Evolutionary conservation across 2,113 vertebrate genomes (phyloP).

Genomic region (Datnioides undecimradiatus): DNA sequence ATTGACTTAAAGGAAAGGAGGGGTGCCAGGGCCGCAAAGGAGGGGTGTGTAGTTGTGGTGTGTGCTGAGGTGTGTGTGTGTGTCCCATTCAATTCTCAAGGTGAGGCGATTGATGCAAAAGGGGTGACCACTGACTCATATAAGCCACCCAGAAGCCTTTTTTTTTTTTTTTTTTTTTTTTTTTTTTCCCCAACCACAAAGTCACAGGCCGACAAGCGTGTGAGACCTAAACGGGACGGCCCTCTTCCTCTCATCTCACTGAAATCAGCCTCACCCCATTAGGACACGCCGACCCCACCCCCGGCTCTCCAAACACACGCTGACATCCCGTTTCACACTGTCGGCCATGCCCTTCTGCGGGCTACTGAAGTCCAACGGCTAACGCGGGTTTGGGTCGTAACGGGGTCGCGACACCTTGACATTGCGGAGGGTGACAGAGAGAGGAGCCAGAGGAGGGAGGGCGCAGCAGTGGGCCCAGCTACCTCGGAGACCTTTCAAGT

Average conservation of each 20-base stretch:
- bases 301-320: slow-evolving; percentile 51
- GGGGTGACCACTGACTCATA: slow-evolving; percentile 73
- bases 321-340: slow-evolving; percentile 68
- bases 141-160: slow-evolving; percentile 74
- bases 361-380: slow-evolving; percentile 51
- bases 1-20: slow-evolving; percentile 81
- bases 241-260: slow-evolving; percentile 78
- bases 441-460: slow-evolving; percentile 77
- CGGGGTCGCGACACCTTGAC: slow-evolving; percentile 79
- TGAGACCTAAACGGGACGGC: slow-evolving; percentile 68
- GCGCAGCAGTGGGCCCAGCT: slow-evolving; percentile 47
- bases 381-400: slow-evolving; percentile 65
- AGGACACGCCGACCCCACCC: slow-evolving; percentile 57
- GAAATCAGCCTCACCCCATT: slow-evolving; percentile 79
- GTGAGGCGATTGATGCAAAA: slow-evolving; percentile 77
- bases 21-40: slow-evolving; percentile 53
- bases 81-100: slow-evolving; percentile 80
- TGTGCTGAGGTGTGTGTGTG: slow-evolving; percentile 49
- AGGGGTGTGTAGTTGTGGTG: slow-evolving; percentile 51
- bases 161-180: too few species aligned
- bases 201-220: slow-evolving; percentile 71
- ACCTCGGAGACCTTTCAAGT: slow-evolving; percentile 70
- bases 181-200: too few species aligned
- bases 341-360: slow-evolving; percentile 33
- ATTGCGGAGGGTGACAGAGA: slow-evolving; percentile 80